A percentile compares a stretch with the other conserved stretches of the same genome.
phyloP scores from a whole-genome alignment of 2,888 invertebrate species.

The Poecilobothrus nobilitatus region DNA sequence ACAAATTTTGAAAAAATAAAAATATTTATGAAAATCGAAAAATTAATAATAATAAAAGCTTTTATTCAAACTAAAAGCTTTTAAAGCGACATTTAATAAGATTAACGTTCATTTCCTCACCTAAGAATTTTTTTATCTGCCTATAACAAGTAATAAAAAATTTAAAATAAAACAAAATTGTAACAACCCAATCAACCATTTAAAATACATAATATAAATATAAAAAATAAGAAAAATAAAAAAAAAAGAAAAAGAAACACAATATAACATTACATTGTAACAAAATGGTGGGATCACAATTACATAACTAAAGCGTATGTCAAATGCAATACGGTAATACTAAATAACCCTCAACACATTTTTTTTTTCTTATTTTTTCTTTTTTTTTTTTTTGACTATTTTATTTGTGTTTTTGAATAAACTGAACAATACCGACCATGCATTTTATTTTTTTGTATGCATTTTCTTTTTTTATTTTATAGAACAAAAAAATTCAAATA shows the following conservation, averaged over 20 bases:
- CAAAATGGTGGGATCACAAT: constrained; percentile 1
- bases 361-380: no score
- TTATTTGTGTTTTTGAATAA: background rate
- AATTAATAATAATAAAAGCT: no score
- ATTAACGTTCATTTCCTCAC: constrained; percentile 3
- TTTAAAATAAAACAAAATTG: background rate
- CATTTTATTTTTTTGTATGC: background rate
- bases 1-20: no score
- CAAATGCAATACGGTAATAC: no score
- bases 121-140: background rate
- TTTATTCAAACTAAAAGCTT: background rate
- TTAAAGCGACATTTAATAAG: background rate
- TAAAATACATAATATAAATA: background rate
- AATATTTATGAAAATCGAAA: no score
- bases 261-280: background rate
- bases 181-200: background rate
- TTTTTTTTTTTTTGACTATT: no score
- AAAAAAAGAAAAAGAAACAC: background rate
- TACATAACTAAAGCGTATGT: background rate
- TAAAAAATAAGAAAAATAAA: background rate
- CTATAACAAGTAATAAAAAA: background rate
- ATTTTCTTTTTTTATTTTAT: no score
- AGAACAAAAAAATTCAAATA: no score
- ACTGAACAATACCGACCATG: background rate
- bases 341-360: background rate